Conservation (phyloP, 2,888 invertebrate genomes). For the Corbicula japonica region DNA sequence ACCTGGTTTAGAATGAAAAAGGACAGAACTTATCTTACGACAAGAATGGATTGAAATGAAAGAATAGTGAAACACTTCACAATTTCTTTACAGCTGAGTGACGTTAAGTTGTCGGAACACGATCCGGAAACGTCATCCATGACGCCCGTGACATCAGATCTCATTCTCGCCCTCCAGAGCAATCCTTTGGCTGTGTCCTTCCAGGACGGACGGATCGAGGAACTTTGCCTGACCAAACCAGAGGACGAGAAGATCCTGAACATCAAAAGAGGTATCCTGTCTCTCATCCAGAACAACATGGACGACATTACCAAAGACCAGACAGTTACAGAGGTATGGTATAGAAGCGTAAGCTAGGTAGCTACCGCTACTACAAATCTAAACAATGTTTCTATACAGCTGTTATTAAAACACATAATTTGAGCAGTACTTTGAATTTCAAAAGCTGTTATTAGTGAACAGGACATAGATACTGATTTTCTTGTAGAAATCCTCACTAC, state of each 20-base stretch:
- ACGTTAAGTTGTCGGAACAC: constrained; percentile 56
- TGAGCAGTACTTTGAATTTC: too few relatives aligned
- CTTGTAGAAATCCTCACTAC: too few relatives aligned
- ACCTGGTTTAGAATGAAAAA: too few relatives aligned
- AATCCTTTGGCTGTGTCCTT: constrained; percentile 57
- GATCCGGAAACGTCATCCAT: constrained; percentile 55
- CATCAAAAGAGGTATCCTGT: constrained; percentile 65
- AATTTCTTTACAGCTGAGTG: constrained; percentile 46
- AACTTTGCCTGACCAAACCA: constrained; percentile 48
- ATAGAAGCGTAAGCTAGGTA: too few relatives aligned
- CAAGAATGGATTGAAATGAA: too few relatives aligned
- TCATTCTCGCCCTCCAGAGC: constrained; percentile 39
- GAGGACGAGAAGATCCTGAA: constrained; percentile 46
- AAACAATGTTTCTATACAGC: too few relatives aligned
- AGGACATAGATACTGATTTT: too few relatives aligned
- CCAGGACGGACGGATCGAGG: constrained; percentile 62
- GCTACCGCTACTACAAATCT: too few relatives aligned
- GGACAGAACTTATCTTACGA: too few relatives aligned
- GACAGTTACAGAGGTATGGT: constrained; percentile 57
- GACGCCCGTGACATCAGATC: constrained; percentile 35
- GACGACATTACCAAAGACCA: constrained; percentile 55
- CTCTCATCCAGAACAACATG: constrained; percentile 64
- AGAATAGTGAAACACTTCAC: too few relatives aligned
- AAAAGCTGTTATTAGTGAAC: too few relatives aligned
- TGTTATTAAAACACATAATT: too few relatives aligned